These are phyloP conservation scores for Muschampia plurimacula DNA, from an alignment of 2,888 invertebrate species.

Conservation along the genomic window DNA sequence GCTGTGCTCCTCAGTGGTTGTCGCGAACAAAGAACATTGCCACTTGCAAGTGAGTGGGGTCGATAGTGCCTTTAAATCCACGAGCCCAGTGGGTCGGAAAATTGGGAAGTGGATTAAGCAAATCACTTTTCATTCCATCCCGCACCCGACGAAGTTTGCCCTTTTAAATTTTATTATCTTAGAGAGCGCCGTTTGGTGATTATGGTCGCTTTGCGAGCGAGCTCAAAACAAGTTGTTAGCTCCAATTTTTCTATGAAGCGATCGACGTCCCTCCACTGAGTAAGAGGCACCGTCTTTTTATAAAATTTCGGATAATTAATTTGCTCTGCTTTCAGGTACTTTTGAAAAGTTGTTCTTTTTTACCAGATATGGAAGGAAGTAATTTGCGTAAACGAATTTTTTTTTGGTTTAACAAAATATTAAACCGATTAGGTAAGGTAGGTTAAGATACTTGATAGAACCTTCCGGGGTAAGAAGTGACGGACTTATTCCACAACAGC, in stretches of 20 bases:
- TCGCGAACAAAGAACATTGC: constrained; percentile 41
- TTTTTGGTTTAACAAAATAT: no score
- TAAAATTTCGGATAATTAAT: constrained; percentile 35
- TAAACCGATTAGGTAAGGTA: no score
- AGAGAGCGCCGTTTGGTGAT: constrained; percentile 48
- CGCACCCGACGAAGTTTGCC: constrained; percentile 77
- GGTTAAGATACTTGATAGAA: no score
- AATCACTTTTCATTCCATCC: constrained; percentile 83
- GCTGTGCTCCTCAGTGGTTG: constrained; percentile 23
- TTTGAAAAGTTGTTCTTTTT: no score
- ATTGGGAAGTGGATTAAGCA: constrained; percentile 85
- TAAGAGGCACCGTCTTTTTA: constrained; percentile 17
- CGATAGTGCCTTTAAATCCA: constrained; percentile 66
- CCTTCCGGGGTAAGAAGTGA: no score
- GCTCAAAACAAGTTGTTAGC: constrained; percentile 47
- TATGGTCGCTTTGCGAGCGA: constrained; percentile 50
- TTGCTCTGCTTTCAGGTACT: constrained; percentile 35
- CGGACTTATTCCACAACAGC: no score
- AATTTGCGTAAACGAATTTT: no score
- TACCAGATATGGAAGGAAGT: no score
- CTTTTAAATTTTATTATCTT: constrained; percentile 84
- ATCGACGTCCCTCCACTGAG: constrained; percentile 18
- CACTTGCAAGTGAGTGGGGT: constrained; percentile 52
- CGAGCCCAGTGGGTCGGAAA: constrained; percentile 75
- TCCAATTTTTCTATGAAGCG: constrained; percentile 36